Percentiles rank a stretch among this genome's conserved stretches.
Evolutionary conservation across 2,797 vertebrate species (phyloP).

Genomic region (Galagoides demidoff): DNA sequence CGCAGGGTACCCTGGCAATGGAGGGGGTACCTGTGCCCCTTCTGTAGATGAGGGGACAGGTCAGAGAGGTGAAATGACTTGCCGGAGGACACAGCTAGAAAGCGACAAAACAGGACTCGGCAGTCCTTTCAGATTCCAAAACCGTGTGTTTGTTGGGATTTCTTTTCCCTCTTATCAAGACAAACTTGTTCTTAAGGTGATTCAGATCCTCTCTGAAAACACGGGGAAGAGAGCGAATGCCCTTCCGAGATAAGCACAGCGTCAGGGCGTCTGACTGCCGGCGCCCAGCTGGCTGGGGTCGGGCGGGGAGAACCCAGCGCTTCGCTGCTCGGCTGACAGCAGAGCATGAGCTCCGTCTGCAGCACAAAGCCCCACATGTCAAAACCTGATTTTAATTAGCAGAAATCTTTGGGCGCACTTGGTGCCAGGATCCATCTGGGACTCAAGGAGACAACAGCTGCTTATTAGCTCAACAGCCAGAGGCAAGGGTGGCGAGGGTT

Average conservation of each 20-base stretch:
- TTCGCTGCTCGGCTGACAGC: background rate
- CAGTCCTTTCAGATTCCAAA: background rate
- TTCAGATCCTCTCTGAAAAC: background rate
- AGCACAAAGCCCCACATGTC: conserved; percentile 29
- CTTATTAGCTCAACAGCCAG: background rate
- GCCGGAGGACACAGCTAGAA: background rate
- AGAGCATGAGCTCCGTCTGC: background rate
- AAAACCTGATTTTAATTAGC: conserved; percentile 49
- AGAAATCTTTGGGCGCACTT: background rate
- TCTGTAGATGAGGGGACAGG: background rate
- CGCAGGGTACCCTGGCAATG: fast-evolving
- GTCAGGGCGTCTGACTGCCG: fast-evolving
- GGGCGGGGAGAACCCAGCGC: background rate
- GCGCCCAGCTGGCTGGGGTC: background rate
- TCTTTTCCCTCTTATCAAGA: background rate
- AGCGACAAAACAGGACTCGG: too few species aligned
- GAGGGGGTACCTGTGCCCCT: fast-evolving
- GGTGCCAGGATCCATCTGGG: background rate
- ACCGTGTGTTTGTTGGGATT: fast-evolving
- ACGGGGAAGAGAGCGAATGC: fast-evolving
- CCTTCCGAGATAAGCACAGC: background rate
- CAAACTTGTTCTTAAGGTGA: background rate
- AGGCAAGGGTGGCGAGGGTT: fast-evolving
- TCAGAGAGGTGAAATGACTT: background rate
- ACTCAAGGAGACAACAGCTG: background rate